These are phyloP conservation scores for Cecropterus lyciades DNA, from an alignment of 1,140 invertebrate genomes.

Conservation along the genomic window DNA sequence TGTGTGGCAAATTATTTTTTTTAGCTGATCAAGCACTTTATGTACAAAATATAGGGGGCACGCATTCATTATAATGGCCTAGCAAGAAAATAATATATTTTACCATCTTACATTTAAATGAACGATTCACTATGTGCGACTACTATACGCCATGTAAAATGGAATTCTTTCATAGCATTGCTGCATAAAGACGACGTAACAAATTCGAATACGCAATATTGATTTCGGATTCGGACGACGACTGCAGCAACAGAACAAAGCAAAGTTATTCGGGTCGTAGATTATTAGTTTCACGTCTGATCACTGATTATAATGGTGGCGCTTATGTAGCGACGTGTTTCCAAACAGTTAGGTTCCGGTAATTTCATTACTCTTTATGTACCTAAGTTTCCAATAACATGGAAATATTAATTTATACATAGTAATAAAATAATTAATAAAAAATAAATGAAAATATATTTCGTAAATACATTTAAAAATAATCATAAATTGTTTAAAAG, in stretches of 20 bases:
- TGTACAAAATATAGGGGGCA: slow-evolving; percentile 67
- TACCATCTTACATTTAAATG: slow-evolving; percentile 84
- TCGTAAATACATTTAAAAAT: no score
- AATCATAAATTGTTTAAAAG: no score
- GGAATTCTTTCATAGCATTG: slow-evolving; percentile 83
- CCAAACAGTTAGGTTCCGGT: slow-evolving; percentile 27
- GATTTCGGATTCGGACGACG: slow-evolving; percentile 79
- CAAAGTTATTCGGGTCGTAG: slow-evolving; percentile 44
- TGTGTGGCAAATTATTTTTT: slow-evolving; percentile 56
- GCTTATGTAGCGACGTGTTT: slow-evolving; percentile 44
- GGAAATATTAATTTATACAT: no score
- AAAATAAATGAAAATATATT: no score
- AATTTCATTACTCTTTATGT: slow-evolving; percentile 16
- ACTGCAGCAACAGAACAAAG: slow-evolving; percentile 71
- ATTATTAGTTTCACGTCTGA: slow-evolving; percentile 67
- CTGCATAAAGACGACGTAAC: slow-evolving; percentile 81
- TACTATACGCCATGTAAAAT: slow-evolving; percentile 84
- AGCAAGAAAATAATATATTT: slow-evolving; percentile 80
- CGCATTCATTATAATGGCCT: slow-evolving; percentile 74
- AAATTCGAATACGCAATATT: slow-evolving; percentile 78
- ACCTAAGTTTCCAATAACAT: no score
- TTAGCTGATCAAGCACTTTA: slow-evolving; percentile 74
- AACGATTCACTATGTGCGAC: slow-evolving; percentile 85
- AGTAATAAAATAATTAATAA: no score
- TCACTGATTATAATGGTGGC: slow-evolving; percentile 45